phyloP scores from a whole-genome alignment of 2,113 vertebrate genomes.

The Psophia crepitans region DNA sequence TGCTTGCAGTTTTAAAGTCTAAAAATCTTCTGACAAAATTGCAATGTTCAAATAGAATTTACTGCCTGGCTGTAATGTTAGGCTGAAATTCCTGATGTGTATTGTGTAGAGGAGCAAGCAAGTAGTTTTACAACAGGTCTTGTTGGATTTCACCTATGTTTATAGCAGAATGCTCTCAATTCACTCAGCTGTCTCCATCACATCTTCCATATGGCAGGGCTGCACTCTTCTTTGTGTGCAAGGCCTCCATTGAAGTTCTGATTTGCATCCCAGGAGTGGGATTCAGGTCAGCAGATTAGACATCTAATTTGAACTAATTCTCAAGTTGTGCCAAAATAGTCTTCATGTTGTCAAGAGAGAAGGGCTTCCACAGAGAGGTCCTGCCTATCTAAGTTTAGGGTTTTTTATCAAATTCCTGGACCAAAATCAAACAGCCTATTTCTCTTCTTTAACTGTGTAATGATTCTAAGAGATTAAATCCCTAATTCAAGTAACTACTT shows the following conservation, averaged over 20 bases:
- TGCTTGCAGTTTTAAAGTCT: background rate
- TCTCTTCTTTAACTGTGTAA: background rate
- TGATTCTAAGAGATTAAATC: background rate
- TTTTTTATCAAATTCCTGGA: background rate
- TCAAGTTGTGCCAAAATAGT: background rate
- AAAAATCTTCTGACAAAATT: background rate
- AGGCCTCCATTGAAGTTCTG: background rate
- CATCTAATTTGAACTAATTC: background rate
- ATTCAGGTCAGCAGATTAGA: background rate
- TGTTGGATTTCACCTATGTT: background rate
- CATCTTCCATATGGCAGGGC: background rate
- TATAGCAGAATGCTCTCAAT: background rate
- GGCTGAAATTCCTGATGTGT: background rate
- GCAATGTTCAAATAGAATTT: background rate
- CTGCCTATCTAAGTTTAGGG: background rate
- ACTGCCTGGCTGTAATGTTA: background rate
- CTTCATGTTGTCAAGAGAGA: background rate
- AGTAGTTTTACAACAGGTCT: background rate
- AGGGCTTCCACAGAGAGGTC: background rate
- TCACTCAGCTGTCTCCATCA: background rate
- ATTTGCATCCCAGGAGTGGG: background rate
- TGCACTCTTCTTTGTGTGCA: background rate
- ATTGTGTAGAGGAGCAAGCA: background rate
- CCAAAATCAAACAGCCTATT: background rate
- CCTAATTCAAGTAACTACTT: fast-evolving